These are phyloP conservation scores for Zaprionus nigranus DNA, from an alignment of 1,140 invertebrate genomes.

Conservation along the genomic window DNA sequence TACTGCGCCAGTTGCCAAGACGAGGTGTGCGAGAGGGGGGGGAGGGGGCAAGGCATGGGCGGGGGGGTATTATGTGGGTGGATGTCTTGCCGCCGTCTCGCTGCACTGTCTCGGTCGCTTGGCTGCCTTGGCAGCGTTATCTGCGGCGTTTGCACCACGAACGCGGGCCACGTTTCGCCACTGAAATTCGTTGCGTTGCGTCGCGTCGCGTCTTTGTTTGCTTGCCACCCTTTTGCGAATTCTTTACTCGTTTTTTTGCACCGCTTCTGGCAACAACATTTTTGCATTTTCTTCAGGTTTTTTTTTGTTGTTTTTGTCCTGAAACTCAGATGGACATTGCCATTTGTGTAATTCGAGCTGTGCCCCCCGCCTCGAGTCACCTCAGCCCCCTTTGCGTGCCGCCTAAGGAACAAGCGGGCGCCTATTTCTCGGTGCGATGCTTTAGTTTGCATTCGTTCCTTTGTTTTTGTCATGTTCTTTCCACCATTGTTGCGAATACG, in stretches of 20 bases:
- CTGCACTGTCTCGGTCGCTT: slow-evolving; percentile 14
- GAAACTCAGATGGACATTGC: slow-evolving; percentile 58
- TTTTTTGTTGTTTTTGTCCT: slow-evolving; percentile 45
- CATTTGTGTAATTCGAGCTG: slow-evolving; percentile 74
- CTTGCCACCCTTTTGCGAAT: slow-evolving; percentile 65
- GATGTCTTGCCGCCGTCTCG: slow-evolving; percentile 38
- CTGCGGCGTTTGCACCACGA: slow-evolving; percentile 52
- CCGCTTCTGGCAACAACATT: slow-evolving; percentile 64
- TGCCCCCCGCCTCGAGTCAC: slow-evolving; percentile 42
- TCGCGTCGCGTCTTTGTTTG: slow-evolving; percentile 46
- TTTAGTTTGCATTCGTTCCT: slow-evolving; percentile 69
- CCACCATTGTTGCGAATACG: slow-evolving; percentile 69
- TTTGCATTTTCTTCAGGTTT: slow-evolving; percentile 57
- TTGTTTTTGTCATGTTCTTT: slow-evolving; percentile 79
- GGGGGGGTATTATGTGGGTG: slow-evolving; percentile 40
- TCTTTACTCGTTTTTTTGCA: slow-evolving; percentile 47
- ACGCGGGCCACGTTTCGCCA: slow-evolving; percentile 30
- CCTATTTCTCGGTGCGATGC: slow-evolving; percentile 53
- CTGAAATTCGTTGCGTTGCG: slow-evolving; percentile 60
- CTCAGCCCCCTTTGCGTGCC: neutral
- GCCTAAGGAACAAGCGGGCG: slow-evolving; percentile 56
- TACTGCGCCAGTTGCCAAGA: slow-evolving; percentile 33
- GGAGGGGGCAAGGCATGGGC: slow-evolving; percentile 2
- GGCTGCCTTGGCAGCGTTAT: slow-evolving; percentile 54
- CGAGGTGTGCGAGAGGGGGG: neutral